A percentile compares a stretch with the other conserved stretches of the same genome.
Conservation (phyloP, 2,113 vertebrate species). For the Pomatostomus ruficeps region DNA sequence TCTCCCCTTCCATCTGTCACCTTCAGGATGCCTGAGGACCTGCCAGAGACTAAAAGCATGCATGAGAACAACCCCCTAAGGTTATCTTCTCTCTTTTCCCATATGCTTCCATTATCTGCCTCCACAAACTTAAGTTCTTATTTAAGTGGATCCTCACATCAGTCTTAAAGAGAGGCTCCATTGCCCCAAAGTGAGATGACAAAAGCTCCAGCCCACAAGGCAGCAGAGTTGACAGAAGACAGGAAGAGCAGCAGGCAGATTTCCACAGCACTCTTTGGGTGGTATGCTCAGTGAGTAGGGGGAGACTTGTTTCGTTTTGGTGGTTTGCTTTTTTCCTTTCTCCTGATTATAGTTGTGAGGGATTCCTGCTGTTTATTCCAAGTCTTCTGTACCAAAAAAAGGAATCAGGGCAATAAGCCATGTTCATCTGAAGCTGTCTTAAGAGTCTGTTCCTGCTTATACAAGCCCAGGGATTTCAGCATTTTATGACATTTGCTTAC, state of each 20-base stretch:
- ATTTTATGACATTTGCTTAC: neutral
- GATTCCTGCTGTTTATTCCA: neutral
- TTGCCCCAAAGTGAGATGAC: neutral
- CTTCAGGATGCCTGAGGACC: neutral
- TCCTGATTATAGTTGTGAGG: neutral
- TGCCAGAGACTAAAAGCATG: neutral
- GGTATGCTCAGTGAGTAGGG: neutral
- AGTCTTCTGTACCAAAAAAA: neutral
- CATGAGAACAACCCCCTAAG: neutral
- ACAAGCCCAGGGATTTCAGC: neutral
- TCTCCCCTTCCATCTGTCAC: neutral
- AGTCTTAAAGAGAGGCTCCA: neutral
- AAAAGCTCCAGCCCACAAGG: neutral
- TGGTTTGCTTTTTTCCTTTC: too few relatives aligned
- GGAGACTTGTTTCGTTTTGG: neutral
- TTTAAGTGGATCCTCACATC: neutral
- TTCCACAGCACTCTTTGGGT: neutral
- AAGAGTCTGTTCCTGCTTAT: neutral
- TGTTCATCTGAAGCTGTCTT: neutral
- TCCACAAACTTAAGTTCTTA: neutral
- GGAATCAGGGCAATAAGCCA: neutral
- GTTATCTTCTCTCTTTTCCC: neutral
- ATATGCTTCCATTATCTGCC: neutral
- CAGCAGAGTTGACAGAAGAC: neutral
- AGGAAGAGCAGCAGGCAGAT: neutral